Evolutionary conservation across 2,113 vertebrate genomes (phyloP).

Genomic region (Perca schrenkii): DNA sequence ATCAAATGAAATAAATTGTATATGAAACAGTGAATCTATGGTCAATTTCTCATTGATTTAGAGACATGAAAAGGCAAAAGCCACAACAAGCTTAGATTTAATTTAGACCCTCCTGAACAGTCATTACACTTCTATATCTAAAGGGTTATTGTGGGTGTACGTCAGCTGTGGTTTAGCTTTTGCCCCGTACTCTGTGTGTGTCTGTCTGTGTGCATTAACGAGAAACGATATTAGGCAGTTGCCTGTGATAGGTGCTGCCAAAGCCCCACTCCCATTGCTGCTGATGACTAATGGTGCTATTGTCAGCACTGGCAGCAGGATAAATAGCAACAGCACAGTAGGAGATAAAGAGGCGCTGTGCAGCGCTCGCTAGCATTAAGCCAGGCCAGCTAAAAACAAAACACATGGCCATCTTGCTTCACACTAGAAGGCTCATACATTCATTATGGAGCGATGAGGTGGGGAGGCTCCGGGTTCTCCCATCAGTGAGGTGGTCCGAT

Average conservation of each 20-base stretch:
- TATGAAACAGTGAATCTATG: conserved; percentile 61
- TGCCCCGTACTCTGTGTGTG: conserved; percentile 21
- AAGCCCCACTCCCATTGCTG: conserved; percentile 25
- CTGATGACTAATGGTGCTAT: conserved; percentile 82
- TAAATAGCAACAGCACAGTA: conserved; percentile 81
- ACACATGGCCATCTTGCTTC: conserved; percentile 65
- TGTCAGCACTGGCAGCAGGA: conserved; percentile 81
- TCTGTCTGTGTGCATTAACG: conserved; percentile 54
- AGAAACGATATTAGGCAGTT: conserved; percentile 61
- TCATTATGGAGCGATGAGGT: conserved; percentile 70
- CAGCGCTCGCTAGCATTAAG: conserved; percentile 58
- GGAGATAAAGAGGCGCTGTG: conserved; percentile 77
- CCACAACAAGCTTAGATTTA: background rate
- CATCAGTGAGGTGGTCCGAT: conserved; percentile 53
- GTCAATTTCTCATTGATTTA: conserved; percentile 11
- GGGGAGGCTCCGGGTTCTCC: conserved; percentile 29
- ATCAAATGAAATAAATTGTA: conserved; percentile 85
- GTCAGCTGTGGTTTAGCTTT: conserved; percentile 23
- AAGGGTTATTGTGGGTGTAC: background rate
- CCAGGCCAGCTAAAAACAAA: conserved; percentile 70
- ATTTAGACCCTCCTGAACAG: background rate
- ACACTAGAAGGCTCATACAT: conserved; percentile 52
- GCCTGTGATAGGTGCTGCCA: conserved; percentile 69
- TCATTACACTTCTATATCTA: background rate
- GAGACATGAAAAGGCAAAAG: background rate